Evolutionary conservation across 2,797 vertebrate species (phyloP), one percentile per base, ranked within the genome.

Genomic region (Poeciliopsis gracilis): DNA sequence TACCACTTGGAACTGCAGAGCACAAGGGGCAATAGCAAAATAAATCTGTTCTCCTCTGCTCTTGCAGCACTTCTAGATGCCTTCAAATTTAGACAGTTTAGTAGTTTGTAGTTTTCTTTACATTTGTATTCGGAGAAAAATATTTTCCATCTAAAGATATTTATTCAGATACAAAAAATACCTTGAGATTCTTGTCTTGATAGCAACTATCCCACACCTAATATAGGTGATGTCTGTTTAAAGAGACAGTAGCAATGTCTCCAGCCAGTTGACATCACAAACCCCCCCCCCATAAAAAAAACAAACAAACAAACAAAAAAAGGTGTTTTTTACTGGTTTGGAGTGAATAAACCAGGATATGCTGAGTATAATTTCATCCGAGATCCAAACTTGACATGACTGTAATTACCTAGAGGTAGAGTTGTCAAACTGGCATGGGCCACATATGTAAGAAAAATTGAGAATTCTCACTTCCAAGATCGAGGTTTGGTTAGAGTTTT

Each of bases 121-220:
- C 45, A 51, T 47, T 18, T 23, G 11, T 23, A 38, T 49, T 79
- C 81, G 72, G 38, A 20, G 45, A 73, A 72, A 25, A 5, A 30
- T 20, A 61, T 4, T 12, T 41, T 41, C 30, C 71, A 38, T 73
- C 20, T 18, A 20, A 12, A 49, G 72, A 18, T 45, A 74, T 36
- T 71, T 53, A 18, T 43, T 46, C 15, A 10, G 38, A 15, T 61
- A 28, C 2, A 45, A 5, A 13, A 30, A 30, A 25, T 25, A 70
- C 75, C 61, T 43, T 25, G 10, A 72, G 18, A 79, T 75, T 66
- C n/a, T 73, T 28, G 66, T n/a, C 36, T 59, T 18, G 63, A 51
- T n/a, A 73, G 36, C 28, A 75, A 73, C 3, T 11, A 20, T 77
- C 0, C 51, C 33, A 53, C 41, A 78, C 69, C 36, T 8, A 3